Evolutionary conservation across 2,888 invertebrate genomes (phyloP), one percentile per base, ranked within the genome.

Genomic region (Brenthis hecate): DNA sequence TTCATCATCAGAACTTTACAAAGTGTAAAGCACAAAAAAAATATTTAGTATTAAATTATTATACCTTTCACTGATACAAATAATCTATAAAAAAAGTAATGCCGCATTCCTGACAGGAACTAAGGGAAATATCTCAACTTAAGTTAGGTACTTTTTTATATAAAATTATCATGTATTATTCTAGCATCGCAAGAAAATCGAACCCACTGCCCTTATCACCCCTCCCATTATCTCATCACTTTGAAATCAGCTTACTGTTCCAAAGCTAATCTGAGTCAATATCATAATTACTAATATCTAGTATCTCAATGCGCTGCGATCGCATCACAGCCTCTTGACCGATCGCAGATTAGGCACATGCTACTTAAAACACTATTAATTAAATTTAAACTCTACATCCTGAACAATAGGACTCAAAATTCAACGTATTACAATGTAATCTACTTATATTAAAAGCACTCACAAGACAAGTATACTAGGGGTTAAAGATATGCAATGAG

Each of bases 241-340:
- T 65, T 72, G 53, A 54, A 57, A 72, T 65, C 53, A 66, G 67
- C 72, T 69, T 54, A 56, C 36, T 66, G 48, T 14, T 62, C 65
- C 65, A 54, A 67, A 36, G 56, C 60, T 69, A 58, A 69, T 68
- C 67, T 61, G 23, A 61, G 62, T 72, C 70, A 77, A 77, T 77
- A 77, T 76, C 77, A 68, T 75, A 77, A 77, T 76, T 64, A 71
- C 70, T 19, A 56, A 28, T 64, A 60, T 51, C 58, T 14, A 50
- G 58, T 56, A 61, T 69, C 64, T 55, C 56, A 13, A 47, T 32
- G 13, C 3, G 51, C 23, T n/a, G 23, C 23, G 65, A 72, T 72
- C 64, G 51, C 60, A 71, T 72, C 72, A 55, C 65, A 66, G 68
- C 57, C 69, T 56, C 70, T 70, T 53, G 51, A 69, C 56, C 43